phyloP scores from a whole-genome alignment of 2,797 vertebrate genomes.

The Rhinatrema bivittatum region DNA sequence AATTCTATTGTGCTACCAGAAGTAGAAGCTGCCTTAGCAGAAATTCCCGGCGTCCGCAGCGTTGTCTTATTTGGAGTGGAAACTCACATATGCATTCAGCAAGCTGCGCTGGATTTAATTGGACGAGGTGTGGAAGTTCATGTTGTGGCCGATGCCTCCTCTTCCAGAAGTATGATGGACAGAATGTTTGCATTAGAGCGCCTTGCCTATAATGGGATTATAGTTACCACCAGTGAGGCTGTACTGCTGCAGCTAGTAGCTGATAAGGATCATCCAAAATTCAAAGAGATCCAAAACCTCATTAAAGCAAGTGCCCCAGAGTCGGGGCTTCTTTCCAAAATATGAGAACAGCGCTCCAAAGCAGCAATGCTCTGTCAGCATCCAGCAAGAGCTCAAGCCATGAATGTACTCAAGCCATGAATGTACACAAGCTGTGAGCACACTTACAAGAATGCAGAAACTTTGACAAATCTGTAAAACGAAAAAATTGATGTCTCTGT shows the following conservation, averaged over 20 bases:
- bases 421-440: too few species aligned
- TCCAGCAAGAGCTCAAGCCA: slow-evolving; percentile 7
- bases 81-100: slow-evolving; percentile 85
- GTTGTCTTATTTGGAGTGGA: slow-evolving; percentile 81
- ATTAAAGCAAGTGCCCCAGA: slow-evolving; percentile 84
- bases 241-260: slow-evolving; percentile 75
- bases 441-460: neutral
- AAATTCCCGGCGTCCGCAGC: slow-evolving; percentile 68
- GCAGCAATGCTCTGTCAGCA: neutral
- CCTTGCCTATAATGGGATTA: slow-evolving; percentile 70
- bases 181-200: slow-evolving; percentile 86
- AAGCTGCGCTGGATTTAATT: slow-evolving; percentile 76
- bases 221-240: slow-evolving; percentile 78
- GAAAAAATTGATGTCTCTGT: slow-evolving; percentile 18
- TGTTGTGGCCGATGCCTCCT: slow-evolving; percentile 80
- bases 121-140: slow-evolving; percentile 79
- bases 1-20: slow-evolving; percentile 84
- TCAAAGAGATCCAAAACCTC: slow-evolving; percentile 81
- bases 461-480: slow-evolving; percentile 22
- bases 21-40: slow-evolving; percentile 69
- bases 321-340: slow-evolving; percentile 78
- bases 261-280: slow-evolving; percentile 83
- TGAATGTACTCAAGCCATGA: slow-evolving; percentile 16
- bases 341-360: slow-evolving; percentile 47
- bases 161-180: slow-evolving; percentile 86